A percentile compares a stretch with the other conserved stretches of the same genome.
Conservation (phyloP, 2,797 vertebrate genomes). For the Sparus aurata region DNA sequence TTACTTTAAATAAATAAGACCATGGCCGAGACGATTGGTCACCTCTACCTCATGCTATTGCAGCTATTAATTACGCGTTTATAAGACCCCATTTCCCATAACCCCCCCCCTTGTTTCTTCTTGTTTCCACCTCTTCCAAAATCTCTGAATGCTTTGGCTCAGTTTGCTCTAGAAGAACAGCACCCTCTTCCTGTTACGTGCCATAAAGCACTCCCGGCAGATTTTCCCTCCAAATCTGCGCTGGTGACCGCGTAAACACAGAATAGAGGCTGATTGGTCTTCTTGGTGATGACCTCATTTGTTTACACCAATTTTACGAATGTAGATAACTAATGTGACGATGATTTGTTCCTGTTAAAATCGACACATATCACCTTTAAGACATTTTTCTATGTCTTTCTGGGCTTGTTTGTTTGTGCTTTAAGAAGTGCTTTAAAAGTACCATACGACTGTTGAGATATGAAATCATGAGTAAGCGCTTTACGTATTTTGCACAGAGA, state of each 20-base stretch:
- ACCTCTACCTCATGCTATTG: slow-evolving; percentile 23
- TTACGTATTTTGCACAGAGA: slow-evolving; percentile 81
- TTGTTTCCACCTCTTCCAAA: background rate
- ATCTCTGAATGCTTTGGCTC: background rate
- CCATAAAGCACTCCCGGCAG: slow-evolving; percentile 1
- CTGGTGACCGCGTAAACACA: background rate
- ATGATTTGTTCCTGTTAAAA: slow-evolving; percentile 20
- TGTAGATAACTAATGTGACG: slow-evolving; percentile 24
- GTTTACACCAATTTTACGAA: slow-evolving; percentile 34
- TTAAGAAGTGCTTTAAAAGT: slow-evolving; percentile 87
- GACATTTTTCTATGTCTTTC: slow-evolving; percentile 45
- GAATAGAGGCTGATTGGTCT: slow-evolving; percentile 1
- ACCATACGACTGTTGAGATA: slow-evolving; percentile 85
- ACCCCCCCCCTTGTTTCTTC: background rate
- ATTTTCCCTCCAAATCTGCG: slow-evolving; percentile 12
- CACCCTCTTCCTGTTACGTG: background rate
- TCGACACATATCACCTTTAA: slow-evolving; percentile 61
- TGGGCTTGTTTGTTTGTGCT: slow-evolving; percentile 65
- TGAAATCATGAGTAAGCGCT: slow-evolving; percentile 70
- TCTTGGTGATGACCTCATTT: background rate
- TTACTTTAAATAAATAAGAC: slow-evolving; percentile 42
- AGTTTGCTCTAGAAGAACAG: background rate
- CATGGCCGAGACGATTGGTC: slow-evolving; percentile 1
- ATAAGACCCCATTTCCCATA: background rate
- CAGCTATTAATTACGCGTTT: slow-evolving; percentile 9